Percentiles rank a stretch among this genome's conserved stretches.
Conservation (phyloP, 2,797 vertebrate genomes). For the Poeciliopsis turneri region DNA sequence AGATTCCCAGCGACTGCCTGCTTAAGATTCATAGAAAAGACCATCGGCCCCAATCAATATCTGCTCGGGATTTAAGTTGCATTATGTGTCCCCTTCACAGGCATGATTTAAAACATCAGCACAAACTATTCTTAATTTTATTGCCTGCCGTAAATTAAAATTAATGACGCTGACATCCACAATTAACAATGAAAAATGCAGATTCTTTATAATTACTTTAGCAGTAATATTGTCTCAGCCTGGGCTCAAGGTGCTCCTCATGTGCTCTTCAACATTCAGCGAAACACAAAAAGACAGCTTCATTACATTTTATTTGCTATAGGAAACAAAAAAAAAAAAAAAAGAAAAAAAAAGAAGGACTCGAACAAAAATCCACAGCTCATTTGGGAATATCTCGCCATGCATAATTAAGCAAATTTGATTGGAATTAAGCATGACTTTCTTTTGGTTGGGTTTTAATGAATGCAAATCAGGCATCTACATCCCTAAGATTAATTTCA, state of each 20-base stretch:
- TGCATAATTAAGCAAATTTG: constrained; percentile 99
- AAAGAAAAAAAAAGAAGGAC: constrained; percentile 11
- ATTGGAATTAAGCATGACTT: constrained; percentile 99
- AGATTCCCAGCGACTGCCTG: constrained; percentile 82
- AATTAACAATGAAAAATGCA: constrained; percentile 99
- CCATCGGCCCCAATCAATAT: constrained; percentile 87
- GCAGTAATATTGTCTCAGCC: constrained; percentile 98
- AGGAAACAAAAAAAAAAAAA: constrained; percentile 87
- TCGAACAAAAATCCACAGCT: constrained; percentile 97
- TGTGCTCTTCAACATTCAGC: constrained; percentile 96
- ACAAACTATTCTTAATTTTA: constrained; percentile 99
- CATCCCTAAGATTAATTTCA: constrained; percentile 99
- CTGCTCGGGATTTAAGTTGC: constrained; percentile 87
- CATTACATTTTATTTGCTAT: constrained; percentile 99
- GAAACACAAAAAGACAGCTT: constrained; percentile 99
- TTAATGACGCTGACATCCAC: constrained; percentile 99
- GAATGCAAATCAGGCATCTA: constrained; percentile 99
- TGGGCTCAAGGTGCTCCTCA: constrained; percentile 95
- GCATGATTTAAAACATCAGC: constrained; percentile 99
- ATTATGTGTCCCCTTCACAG: constrained; percentile 85
- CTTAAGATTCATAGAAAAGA: constrained; percentile 88
- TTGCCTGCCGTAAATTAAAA: constrained; percentile 99
- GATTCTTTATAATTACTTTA: constrained; percentile 99
- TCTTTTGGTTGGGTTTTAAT: constrained; percentile 99
- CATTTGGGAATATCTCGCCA: constrained; percentile 99